Evolutionary conservation across 2,888 invertebrate species (phyloP).

Genomic region (Leptinotarsa peninsularis): DNA sequence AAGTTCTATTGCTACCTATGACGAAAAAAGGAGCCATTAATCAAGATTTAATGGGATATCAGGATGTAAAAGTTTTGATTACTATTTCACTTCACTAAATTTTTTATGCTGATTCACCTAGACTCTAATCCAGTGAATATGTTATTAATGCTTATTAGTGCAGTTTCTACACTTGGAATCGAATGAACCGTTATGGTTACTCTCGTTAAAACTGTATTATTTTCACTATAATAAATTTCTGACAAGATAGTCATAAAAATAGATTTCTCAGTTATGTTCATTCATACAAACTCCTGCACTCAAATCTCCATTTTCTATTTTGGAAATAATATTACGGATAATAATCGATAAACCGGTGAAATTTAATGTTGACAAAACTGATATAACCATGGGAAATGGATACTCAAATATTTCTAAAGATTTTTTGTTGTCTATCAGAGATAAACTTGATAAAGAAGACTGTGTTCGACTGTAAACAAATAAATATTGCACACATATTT

Average conservation of each 20-base stretch:
- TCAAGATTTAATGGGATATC: background rate
- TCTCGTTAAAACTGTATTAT: slow-evolving; percentile 1
- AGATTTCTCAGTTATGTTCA: too few relatives aligned
- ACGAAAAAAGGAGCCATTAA: background rate
- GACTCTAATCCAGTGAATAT: background rate
- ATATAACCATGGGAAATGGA: background rate
- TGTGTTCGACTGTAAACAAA: slow-evolving; percentile 24
- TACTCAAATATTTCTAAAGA: slow-evolving; percentile 25
- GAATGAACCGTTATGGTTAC: background rate
- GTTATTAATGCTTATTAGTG: slow-evolving; percentile 5
- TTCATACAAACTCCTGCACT: too few relatives aligned
- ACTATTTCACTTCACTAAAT: background rate
- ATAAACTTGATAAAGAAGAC: slow-evolving; percentile 32
- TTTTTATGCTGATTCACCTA: background rate
- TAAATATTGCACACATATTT: slow-evolving; percentile 39
- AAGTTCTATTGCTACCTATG: too few relatives aligned
- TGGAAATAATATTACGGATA: background rate
- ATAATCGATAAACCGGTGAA: background rate
- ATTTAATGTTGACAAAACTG: background rate
- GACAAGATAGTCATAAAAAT: background rate
- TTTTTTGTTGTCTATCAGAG: slow-evolving; percentile 33
- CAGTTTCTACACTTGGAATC: background rate
- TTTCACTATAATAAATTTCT: background rate
- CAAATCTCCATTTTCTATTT: background rate
- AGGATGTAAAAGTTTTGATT: background rate